Evolutionary conservation across 2,113 vertebrate genomes (phyloP).

Genomic region (Casuarius casuarius): DNA sequence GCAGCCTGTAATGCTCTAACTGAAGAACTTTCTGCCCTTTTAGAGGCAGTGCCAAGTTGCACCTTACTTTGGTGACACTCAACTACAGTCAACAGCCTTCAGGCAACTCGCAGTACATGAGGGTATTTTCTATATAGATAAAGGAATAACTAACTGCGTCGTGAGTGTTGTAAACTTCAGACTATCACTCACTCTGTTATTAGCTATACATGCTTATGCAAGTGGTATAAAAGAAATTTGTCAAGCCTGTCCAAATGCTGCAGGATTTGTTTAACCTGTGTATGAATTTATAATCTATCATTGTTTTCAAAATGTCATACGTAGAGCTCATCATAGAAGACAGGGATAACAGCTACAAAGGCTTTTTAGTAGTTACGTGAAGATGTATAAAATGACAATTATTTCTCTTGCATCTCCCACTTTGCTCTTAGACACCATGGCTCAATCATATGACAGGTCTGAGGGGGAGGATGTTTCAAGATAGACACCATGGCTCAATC

Average conservation of each 20-base stretch:
- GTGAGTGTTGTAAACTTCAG: not conserved
- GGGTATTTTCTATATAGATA: not conserved
- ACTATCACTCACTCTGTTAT: not conserved
- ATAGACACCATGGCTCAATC: no score
- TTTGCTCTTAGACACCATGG: not conserved
- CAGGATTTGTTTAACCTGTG: not conserved
- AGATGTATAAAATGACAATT: not conserved
- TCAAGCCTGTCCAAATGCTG: not conserved
- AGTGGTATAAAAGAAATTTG: not conserved
- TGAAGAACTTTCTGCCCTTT: not conserved
- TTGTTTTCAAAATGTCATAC: not conserved
- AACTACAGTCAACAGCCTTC: not conserved
- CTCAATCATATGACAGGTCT: not conserved
- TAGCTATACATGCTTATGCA: not conserved
- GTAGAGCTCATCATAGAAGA: not conserved
- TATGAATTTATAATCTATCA: not conserved
- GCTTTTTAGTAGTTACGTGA: not conserved
- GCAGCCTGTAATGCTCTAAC: not conserved
- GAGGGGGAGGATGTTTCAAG: not conserved
- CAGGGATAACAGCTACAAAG: not conserved
- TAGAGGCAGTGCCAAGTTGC: not conserved
- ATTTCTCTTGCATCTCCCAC: not conserved
- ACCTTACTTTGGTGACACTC: not conserved
- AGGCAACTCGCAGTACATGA: not conserved
- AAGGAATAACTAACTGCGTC: not conserved